Conservation (phyloP, 2,888 invertebrate genomes). For the Drosophila limbata region DNA sequence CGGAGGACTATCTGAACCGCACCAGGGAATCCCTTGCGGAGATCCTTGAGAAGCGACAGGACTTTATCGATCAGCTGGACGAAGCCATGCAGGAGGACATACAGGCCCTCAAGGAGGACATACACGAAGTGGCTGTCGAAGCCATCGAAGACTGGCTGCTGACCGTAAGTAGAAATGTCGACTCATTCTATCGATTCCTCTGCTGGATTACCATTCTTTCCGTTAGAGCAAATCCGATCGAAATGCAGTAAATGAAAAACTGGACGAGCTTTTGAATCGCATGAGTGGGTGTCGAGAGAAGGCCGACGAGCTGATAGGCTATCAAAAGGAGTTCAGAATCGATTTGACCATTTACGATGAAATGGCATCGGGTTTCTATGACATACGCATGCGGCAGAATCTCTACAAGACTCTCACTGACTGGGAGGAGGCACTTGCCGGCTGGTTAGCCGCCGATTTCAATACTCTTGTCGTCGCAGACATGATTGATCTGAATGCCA, state of each 20-base stretch:
- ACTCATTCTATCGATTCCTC: not conserved
- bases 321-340: slow-evolving; percentile 95
- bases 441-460: slow-evolving; percentile 87
- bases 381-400: slow-evolving; percentile 91
- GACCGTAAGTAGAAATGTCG: slow-evolving; percentile 64
- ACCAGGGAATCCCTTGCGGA: slow-evolving; percentile 88
- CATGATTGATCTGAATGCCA: slow-evolving; percentile 88
- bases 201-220: no score
- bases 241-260: slow-evolving; percentile 88
- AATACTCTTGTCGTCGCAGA: slow-evolving; percentile 89
- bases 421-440: slow-evolving; percentile 89
- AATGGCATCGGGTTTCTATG: slow-evolving; percentile 91
- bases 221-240: slow-evolving; percentile 90
- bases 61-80: slow-evolving; percentile 90
- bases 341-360: slow-evolving; percentile 93
- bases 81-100: slow-evolving; percentile 92
- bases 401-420: slow-evolving; percentile 92
- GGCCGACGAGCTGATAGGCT: slow-evolving; percentile 91
- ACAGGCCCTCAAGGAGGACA: slow-evolving; percentile 89
- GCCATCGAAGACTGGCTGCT: slow-evolving; percentile 86
- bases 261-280: slow-evolving; percentile 88
- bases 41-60: slow-evolving; percentile 88
- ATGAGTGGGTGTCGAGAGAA: slow-evolving; percentile 88
- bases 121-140: slow-evolving; percentile 90
- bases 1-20: slow-evolving; percentile 83